phyloP scores from a whole-genome alignment of 2,888 invertebrate genomes.

The Perithous albicinctus region DNA sequence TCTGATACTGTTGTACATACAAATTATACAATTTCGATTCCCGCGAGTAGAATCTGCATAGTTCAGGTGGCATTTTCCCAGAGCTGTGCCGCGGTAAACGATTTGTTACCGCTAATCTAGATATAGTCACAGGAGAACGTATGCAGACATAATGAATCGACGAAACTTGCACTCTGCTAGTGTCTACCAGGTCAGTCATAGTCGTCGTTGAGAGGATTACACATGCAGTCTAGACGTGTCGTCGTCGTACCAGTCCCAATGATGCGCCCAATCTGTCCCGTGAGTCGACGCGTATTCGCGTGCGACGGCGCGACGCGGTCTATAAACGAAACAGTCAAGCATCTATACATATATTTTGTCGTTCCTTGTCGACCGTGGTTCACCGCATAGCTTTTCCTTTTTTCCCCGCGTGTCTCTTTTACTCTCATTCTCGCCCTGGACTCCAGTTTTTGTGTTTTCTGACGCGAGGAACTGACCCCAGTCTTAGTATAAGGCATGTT shows the following conservation, averaged over 20 bases:
- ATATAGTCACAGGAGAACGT: background rate
- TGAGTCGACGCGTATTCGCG: constrained; percentile 58
- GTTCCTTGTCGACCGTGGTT: constrained; percentile 59
- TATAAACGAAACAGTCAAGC: constrained; percentile 66
- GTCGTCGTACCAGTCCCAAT: constrained; percentile 61
- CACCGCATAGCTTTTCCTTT: constrained; percentile 9
- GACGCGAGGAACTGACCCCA: background rate
- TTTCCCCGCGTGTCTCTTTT: background rate
- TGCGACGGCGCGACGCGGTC: constrained; percentile 50
- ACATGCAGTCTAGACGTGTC: constrained; percentile 65
- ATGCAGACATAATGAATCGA: constrained; percentile 47
- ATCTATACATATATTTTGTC: constrained; percentile 38
- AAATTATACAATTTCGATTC: background rate
- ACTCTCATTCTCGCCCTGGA: background rate
- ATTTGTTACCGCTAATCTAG: background rate
- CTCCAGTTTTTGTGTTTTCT: background rate
- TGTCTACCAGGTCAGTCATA: constrained; percentile 53
- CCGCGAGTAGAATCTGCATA: background rate
- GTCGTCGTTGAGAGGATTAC: constrained; percentile 40
- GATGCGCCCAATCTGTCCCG: constrained; percentile 65
- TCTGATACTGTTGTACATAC: background rate
- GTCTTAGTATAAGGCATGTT: background rate
- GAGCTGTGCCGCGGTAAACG: background rate
- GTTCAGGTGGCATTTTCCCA: background rate
- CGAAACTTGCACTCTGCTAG: constrained; percentile 48